A percentile compares a stretch with the other conserved stretches of the same genome.
phyloP scores from a whole-genome alignment of 2,113 vertebrate genomes.

The Dendropsophus ebraccatus region DNA sequence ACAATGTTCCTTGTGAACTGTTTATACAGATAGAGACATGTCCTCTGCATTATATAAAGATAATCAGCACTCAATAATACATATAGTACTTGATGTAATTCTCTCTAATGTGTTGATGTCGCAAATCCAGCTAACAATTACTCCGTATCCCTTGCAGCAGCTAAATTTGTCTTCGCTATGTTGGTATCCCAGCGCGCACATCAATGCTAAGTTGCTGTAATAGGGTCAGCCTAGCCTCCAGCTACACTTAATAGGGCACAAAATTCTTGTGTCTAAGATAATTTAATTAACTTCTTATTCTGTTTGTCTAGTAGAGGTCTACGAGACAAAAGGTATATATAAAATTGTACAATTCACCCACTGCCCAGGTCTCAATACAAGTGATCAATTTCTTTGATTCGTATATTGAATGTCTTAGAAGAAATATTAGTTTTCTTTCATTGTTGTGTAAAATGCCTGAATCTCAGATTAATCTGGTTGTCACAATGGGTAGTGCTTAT shows the following conservation, averaged over 20 bases:
- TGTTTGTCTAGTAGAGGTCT: slow-evolving; percentile 7
- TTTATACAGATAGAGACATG: too few species aligned
- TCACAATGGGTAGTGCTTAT: neutral
- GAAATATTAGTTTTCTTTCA: neutral
- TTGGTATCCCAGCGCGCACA: slow-evolving; percentile 33
- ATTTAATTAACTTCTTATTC: slow-evolving; percentile 40
- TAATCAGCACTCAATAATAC: neutral
- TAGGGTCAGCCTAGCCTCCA: slow-evolving; percentile 47
- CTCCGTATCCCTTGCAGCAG: slow-evolving; percentile 16
- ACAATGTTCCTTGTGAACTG: too few species aligned
- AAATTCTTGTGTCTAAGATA: slow-evolving; percentile 18
- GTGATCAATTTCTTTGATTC: neutral
- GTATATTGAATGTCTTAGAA: neutral
- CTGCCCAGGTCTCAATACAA: neutral
- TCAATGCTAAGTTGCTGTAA: slow-evolving; percentile 41
- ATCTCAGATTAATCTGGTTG: neutral
- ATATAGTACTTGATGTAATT: neutral
- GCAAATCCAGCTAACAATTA: slow-evolving; percentile 3
- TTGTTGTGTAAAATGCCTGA: neutral
- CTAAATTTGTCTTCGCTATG: slow-evolving; percentile 41
- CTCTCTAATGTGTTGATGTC: neutral
- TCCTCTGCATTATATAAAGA: neutral
- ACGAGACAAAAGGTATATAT: slow-evolving; percentile 12
- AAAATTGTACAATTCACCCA: neutral
- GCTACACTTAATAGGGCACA: slow-evolving; percentile 45